These are phyloP conservation scores for Otis tarda DNA, from an alignment of 2,113 vertebrate species.

Conservation along the genomic window DNA sequence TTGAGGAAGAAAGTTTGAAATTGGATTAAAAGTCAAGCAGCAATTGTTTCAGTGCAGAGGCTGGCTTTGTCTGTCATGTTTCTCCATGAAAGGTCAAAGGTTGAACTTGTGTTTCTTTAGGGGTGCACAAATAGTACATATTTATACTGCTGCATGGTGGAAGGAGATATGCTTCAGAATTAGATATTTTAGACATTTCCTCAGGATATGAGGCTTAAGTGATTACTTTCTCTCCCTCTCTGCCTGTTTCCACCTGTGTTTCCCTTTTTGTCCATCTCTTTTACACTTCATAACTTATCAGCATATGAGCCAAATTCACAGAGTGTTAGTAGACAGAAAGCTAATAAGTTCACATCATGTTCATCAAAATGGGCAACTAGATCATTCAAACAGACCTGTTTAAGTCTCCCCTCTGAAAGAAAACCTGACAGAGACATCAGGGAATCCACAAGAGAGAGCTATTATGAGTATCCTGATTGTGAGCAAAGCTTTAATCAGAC, in stretches of 20 bases:
- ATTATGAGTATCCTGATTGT: constrained; percentile 5
- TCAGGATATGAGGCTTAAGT: not conserved
- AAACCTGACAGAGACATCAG: not conserved
- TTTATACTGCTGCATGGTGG: not conserved
- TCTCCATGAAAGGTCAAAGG: not conserved
- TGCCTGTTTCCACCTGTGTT: not conserved
- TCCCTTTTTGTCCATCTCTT: not conserved
- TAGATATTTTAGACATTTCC: not conserved
- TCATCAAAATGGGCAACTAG: not conserved
- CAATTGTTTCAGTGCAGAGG: not conserved
- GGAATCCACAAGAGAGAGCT: not conserved
- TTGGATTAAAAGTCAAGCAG: not conserved
- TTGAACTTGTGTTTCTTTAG: not conserved
- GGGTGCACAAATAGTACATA: not conserved
- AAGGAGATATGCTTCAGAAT: not conserved
- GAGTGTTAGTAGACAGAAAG: not conserved
- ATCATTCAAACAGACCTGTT: not conserved
- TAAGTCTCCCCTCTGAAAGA: not conserved
- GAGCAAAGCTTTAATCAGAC: constrained; percentile 33
- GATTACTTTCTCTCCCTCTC: not conserved
- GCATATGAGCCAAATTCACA: not conserved
- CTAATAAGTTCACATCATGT: not conserved
- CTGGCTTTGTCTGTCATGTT: not conserved
- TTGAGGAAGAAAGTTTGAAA: not conserved
- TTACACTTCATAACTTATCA: not conserved